Percentiles rank a stretch among this genome's conserved stretches.
Evolutionary conservation across 2,797 vertebrate genomes (phyloP).

Genomic region (Myotis myotis): DNA sequence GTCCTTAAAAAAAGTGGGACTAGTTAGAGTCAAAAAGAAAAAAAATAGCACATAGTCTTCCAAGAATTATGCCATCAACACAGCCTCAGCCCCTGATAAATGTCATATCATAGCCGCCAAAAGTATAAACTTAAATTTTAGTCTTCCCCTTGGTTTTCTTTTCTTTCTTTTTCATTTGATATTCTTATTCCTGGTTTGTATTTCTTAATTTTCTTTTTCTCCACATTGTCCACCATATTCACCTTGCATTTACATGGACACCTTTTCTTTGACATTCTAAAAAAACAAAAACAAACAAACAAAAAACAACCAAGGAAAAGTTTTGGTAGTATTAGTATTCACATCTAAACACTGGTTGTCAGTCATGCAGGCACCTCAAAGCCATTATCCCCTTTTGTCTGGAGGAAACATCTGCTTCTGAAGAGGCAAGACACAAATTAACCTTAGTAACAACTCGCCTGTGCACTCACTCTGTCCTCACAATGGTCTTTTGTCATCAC

Average conservation of each 20-base stretch:
- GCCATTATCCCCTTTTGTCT: neutral
- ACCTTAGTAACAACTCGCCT: conserved; percentile 38
- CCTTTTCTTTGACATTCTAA: neutral
- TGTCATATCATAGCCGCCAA: neutral
- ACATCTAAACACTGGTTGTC: neutral
- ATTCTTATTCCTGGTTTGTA: neutral
- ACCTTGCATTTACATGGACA: conserved; percentile 18
- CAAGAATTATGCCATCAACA: neutral
- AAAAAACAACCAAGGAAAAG: neutral
- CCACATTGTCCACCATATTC: neutral
- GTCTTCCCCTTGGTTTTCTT: neutral
- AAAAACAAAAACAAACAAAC: no score
- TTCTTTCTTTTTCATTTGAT: neutral
- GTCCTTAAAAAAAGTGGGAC: neutral
- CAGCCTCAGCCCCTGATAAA: neutral
- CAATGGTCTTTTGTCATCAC: conserved; percentile 41
- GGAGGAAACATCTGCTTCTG: neutral
- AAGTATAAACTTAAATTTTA: conserved; percentile 13
- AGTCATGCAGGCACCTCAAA: neutral
- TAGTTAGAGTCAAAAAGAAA: neutral
- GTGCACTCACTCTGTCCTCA: neutral
- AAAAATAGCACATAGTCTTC: conserved; percentile 15
- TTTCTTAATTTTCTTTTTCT: conserved; percentile 23
- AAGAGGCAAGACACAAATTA: conserved; percentile 49
- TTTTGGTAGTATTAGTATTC: neutral